phyloP scores from a whole-genome alignment of 2,113 vertebrate genomes.

The Raja brachyura region DNA sequence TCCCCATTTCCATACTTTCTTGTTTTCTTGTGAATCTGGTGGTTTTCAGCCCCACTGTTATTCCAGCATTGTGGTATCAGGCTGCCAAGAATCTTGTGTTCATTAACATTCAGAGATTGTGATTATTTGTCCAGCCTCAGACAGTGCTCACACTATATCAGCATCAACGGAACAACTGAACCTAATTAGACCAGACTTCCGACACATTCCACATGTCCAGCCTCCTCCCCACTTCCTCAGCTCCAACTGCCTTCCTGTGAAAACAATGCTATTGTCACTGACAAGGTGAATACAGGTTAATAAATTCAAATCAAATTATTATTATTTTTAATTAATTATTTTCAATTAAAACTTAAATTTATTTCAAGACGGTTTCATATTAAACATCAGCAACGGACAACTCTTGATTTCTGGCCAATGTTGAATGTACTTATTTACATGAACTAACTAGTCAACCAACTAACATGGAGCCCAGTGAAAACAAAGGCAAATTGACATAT shows the following conservation, averaged over 20 bases:
- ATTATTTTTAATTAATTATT: neutral
- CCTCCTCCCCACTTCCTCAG: neutral
- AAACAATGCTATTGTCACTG: neutral
- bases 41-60: neutral
- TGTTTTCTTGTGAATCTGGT: constrained; percentile 7
- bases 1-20: neutral
- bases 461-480: neutral
- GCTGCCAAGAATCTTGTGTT: constrained; percentile 28
- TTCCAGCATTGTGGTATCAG: neutral
- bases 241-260: neutral
- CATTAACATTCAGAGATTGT: constrained; percentile 14
- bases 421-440: neutral
- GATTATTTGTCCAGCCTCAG: constrained; percentile 19
- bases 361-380: neutral
- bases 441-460: neutral
- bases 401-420: neutral
- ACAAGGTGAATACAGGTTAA: neutral
- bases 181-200: constrained; percentile 23
- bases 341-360: neutral
- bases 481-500: neutral
- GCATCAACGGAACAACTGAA: neutral
- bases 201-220: neutral
- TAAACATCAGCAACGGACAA: neutral
- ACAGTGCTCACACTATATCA: neutral
- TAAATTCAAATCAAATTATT: neutral